Evolutionary conservation across 1,140 invertebrate species (phyloP), one percentile per base, ranked within the genome.

Genomic region (Tetramorium alpestre): DNA sequence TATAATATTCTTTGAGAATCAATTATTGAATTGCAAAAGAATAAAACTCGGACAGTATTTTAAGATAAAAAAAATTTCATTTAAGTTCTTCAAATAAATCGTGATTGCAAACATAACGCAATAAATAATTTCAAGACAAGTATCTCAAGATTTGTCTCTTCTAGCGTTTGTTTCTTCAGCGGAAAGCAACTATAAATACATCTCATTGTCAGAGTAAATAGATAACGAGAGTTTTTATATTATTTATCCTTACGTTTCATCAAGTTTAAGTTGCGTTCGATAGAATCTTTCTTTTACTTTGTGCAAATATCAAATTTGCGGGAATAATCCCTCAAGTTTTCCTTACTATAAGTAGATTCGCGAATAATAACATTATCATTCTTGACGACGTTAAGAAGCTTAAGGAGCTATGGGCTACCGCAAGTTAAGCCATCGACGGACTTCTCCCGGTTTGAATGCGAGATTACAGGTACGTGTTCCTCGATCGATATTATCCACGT

Each of bases 291-390:
- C 13, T 49, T 13, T 64, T 38, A 44, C 56, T 41, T 38, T 18
- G 18, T 16, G 65, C n/a, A 44, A 72, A 56, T 47, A 58, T 67
- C 47, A 33, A 54, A 81, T 73, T 73, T 75, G 54, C 51, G 60
- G 1, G 13, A 60, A 62, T 49, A 47, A 18, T 33, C 18, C 38
- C 25, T 33, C 16, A 47, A 69, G 41, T 70, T 70, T 47, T 72
- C 41, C 6, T 11, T 56, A 6, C 41, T 16, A 41, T 60, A 82
- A 82, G 51, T 73, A 49, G 25, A 82, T 84, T n/a, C 13, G 28
- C 38, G 41, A 47, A 16, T 69, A 84, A 84, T 73, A 84, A 73
- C 33, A 60, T 84, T 73, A 84, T 73, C 69, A 58, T 49, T 84
- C 51, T 47, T n/a, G 54, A 13, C n/a, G 22, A 38, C 16, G 41